These are phyloP conservation scores for Crocallis elinguaria DNA, from an alignment of 2,888 invertebrate species.

Conservation along the genomic window DNA sequence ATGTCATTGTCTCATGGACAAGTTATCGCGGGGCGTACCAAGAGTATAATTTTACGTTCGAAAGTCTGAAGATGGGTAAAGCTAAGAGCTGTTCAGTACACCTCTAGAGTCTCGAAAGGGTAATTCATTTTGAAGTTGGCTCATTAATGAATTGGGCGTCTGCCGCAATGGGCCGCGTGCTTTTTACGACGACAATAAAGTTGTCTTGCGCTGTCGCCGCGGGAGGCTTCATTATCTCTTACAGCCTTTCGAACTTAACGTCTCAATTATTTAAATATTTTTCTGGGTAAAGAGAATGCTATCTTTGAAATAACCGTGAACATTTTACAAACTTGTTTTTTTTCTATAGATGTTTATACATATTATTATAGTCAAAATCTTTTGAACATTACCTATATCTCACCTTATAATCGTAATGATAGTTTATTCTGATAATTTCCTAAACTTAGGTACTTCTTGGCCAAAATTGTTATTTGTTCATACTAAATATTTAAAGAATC, in stretches of 20 bases:
- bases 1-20: conserved; percentile 23
- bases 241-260: conserved; percentile 39
- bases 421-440: too few relatives aligned
- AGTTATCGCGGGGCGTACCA: conserved; percentile 39
- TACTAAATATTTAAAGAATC: too few relatives aligned
- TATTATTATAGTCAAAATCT: too few relatives aligned
- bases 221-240: conserved; percentile 59
- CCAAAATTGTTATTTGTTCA: too few relatives aligned
- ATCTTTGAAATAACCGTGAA: not conserved
- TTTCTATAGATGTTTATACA: not conserved
- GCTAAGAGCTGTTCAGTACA: conserved; percentile 33
- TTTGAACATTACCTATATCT: too few relatives aligned
- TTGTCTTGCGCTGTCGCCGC: conserved; percentile 57
- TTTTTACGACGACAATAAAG: conserved; percentile 74
- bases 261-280: conserved; percentile 40
- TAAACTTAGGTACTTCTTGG: too few relatives aligned
- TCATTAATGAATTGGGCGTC: conserved; percentile 79
- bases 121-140: conserved; percentile 73
- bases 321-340: not conserved
- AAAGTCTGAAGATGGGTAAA: conserved; percentile 47
- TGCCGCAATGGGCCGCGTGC: conserved; percentile 66
- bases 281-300: conserved; percentile 6
- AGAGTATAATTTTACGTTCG: conserved; percentile 58
- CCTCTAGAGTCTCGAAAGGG: conserved; percentile 61
- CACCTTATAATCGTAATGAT: too few relatives aligned